Evolutionary conservation across 2,797 vertebrate genomes (phyloP).

Genomic region (Stomatorhinus walkeri): DNA sequence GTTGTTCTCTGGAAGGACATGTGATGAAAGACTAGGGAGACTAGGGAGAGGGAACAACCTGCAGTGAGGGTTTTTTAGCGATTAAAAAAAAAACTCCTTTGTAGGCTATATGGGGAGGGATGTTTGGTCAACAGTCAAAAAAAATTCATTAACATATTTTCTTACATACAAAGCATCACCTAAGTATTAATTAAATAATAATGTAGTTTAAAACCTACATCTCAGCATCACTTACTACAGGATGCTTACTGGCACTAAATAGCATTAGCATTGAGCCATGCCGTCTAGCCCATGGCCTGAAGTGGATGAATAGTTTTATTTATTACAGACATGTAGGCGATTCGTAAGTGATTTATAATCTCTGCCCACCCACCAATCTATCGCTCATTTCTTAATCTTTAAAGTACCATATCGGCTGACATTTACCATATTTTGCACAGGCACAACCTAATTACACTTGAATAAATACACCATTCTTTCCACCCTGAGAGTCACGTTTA

Average conservation of each 20-base stretch:
- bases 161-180: background rate
- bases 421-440: background rate
- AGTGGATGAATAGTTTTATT: background rate
- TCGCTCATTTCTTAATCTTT: background rate
- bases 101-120: background rate
- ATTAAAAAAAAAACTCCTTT: background rate
- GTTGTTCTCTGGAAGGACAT: background rate
- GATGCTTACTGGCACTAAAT: background rate
- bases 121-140: background rate
- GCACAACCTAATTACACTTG: background rate
- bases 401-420: background rate
- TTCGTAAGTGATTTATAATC: background rate
- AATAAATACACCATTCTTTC: background rate
- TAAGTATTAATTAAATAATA: conserved; percentile 14
- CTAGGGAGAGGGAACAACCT: too few relatives aligned
- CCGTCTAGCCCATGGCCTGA: background rate
- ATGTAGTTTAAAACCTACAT: background rate
- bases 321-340: background rate
- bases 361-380: background rate
- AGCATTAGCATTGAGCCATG: background rate
- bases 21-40: background rate
- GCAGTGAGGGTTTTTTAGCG: background rate
- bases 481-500: background rate
- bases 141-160: background rate
- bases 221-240: background rate